Evolutionary conservation across 1,140 invertebrate genomes (phyloP).

Genomic region (Yoshiicerus persimilis): DNA sequence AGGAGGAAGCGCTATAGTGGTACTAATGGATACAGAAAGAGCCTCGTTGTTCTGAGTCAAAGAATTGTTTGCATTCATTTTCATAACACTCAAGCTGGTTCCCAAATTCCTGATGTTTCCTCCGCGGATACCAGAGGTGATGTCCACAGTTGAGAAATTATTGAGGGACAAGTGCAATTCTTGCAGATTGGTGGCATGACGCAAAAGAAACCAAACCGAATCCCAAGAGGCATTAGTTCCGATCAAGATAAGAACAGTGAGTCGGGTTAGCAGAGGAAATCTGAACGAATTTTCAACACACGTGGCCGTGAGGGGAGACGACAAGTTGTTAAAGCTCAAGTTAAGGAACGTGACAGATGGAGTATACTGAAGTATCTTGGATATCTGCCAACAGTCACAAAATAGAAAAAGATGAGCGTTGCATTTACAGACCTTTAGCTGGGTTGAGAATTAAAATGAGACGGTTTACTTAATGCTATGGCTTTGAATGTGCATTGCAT

Average conservation of each 20-base stretch:
- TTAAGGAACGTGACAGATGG: slow-evolving; percentile 86
- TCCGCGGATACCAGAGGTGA: slow-evolving; percentile 52
- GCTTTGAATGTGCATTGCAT: not conserved
- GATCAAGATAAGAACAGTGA: slow-evolving; percentile 80
- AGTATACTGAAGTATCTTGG: slow-evolving; percentile 80
- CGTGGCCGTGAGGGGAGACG: slow-evolving; percentile 54
- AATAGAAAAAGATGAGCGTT: slow-evolving; percentile 25
- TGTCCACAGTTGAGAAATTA: slow-evolving; percentile 74
- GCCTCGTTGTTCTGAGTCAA: slow-evolving; percentile 32
- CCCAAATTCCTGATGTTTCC: not conserved
- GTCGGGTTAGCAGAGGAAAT: slow-evolving; percentile 59
- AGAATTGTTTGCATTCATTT: slow-evolving; percentile 42
- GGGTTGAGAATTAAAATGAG: not conserved
- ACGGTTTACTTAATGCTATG: not conserved
- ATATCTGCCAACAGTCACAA: slow-evolving; percentile 63
- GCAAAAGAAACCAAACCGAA: slow-evolving; percentile 73
- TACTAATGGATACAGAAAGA: slow-evolving; percentile 51
- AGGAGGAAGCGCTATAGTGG: slow-evolving; percentile 63
- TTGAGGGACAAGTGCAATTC: slow-evolving; percentile 89
- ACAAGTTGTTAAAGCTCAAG: slow-evolving; percentile 81
- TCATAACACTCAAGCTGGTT: slow-evolving; percentile 44
- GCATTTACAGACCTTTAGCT: not conserved
- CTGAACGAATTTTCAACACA: slow-evolving; percentile 40
- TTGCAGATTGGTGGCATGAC: slow-evolving; percentile 71
- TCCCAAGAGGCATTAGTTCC: slow-evolving; percentile 81